A percentile compares a stretch with the other conserved stretches of the same genome.
Conservation (phyloP, 64 coral and sea anemone genomes). For the Platygyra sinensis region DNA sequence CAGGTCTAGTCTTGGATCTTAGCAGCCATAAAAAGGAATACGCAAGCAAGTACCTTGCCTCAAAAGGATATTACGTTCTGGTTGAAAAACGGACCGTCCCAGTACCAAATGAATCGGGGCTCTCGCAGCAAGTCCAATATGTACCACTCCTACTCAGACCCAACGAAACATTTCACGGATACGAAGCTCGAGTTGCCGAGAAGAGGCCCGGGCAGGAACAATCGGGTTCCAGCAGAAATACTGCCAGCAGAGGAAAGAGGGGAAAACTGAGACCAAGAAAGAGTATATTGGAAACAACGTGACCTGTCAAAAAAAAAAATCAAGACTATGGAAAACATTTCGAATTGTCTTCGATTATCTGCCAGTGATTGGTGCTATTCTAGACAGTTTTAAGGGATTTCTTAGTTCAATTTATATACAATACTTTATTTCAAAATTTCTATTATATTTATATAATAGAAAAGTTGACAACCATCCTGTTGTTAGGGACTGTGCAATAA, state of each 20-base stretch:
- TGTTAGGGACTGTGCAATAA: no score
- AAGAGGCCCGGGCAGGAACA: neutral
- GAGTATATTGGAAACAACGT: conserved; percentile 11
- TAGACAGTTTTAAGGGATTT: no score
- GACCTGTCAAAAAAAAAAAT: neutral
- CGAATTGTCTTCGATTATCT: no score
- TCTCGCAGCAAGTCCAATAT: conserved; percentile 65
- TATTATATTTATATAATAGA: no score
- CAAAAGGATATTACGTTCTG: conserved; percentile 75
- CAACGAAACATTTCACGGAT: conserved; percentile 69
- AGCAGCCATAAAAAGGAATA: conserved; percentile 62
- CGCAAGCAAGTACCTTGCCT: conserved; percentile 80
- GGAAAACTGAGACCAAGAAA: conserved; percentile 1
- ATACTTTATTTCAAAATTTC: no score
- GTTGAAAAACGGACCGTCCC: conserved; percentile 66
- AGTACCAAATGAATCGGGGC: conserved; percentile 12
- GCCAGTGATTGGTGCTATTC: no score
- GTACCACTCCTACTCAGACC: conserved; percentile 71
- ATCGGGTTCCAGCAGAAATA: conserved; percentile 20
- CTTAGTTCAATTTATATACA: no score
- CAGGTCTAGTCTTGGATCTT: conserved; percentile 90
- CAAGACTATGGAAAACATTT: no score
- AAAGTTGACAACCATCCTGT: no score
- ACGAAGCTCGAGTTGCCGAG: conserved; percentile 45
- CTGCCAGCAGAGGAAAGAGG: conserved; percentile 8